A percentile compares a stretch with the other conserved stretches of the same genome.
Evolutionary conservation across 2,113 vertebrate species (phyloP).

Genomic region (Chitala chitala): DNA sequence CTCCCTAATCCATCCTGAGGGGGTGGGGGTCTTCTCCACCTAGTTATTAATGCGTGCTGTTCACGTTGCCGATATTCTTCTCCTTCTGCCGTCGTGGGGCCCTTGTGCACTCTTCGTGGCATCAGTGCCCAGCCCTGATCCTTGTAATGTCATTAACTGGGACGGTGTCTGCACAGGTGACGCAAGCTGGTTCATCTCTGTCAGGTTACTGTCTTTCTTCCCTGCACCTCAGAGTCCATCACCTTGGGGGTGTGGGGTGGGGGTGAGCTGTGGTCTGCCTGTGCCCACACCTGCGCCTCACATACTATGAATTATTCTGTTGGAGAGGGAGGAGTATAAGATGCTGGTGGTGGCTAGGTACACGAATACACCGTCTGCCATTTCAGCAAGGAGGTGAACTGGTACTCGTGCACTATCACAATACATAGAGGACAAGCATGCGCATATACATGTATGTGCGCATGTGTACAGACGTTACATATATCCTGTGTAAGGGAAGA

Average conservation of each 20-base stretch:
- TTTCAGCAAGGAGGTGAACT: too few relatives aligned
- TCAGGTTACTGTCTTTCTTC: constrained; percentile 52
- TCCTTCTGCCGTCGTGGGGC: constrained; percentile 24
- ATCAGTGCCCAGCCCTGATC: constrained; percentile 31
- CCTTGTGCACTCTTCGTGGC: constrained; percentile 33
- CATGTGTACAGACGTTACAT: too few relatives aligned
- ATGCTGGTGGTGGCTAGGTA: too few relatives aligned
- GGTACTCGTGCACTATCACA: too few relatives aligned
- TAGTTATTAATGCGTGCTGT: constrained; percentile 30
- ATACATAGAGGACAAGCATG: too few relatives aligned
- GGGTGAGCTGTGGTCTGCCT: neutral
- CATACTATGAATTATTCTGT: neutral
- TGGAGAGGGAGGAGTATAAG: too few relatives aligned
- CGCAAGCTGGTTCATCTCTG: constrained; percentile 52
- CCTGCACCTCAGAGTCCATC: constrained; percentile 22
- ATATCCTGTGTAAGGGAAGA: too few relatives aligned
- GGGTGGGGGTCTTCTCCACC: constrained; percentile 31
- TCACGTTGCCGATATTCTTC: constrained; percentile 29
- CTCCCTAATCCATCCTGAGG: constrained; percentile 66
- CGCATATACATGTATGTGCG: too few relatives aligned
- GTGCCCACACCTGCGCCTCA: neutral
- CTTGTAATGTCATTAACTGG: constrained; percentile 49
- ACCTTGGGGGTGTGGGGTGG: neutral
- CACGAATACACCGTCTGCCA: too few relatives aligned
- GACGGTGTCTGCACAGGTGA: constrained; percentile 42